Evolutionary conservation across 2,797 vertebrate genomes (phyloP).

Genomic region (Peromyscus nudipes): DNA sequence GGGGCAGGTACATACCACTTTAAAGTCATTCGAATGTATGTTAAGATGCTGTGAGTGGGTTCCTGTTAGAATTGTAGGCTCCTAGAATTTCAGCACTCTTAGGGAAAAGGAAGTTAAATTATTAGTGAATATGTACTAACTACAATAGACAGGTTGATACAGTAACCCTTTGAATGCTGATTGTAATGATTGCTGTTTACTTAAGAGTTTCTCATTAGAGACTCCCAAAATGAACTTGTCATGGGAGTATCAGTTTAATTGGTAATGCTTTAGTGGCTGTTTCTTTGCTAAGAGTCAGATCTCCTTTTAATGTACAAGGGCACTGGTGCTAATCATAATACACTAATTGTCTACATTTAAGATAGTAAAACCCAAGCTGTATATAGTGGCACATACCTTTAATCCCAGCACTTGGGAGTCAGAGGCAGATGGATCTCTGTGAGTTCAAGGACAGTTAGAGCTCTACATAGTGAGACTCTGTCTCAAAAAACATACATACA

Average conservation of each 20-base stretch:
- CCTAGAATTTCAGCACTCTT: constrained; percentile 41
- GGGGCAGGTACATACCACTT: background rate
- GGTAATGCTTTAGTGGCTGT: constrained; percentile 9
- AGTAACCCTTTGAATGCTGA: constrained; percentile 8
- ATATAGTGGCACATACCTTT: background rate
- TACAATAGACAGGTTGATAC: background rate
- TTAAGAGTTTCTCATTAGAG: constrained; percentile 38
- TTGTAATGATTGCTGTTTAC: constrained; percentile 4
- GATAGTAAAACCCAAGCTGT: background rate
- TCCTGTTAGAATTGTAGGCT: constrained; percentile 52
- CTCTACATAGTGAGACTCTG: background rate
- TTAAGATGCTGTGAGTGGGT: constrained; percentile 17
- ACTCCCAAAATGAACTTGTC: constrained; percentile 41
- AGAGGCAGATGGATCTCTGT: background rate
- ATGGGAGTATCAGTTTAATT: constrained; percentile 7
- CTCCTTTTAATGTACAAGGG: constrained; percentile 29
- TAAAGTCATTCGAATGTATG: background rate
- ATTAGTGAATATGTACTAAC: background rate
- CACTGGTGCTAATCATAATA: background rate
- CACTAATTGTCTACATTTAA: constrained; percentile 16
- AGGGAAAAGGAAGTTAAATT: background rate
- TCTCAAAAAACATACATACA: background rate
- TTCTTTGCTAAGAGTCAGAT: background rate
- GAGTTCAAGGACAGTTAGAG: background rate
- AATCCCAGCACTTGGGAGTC: background rate